Base-by-base conservation (phyloP, 1,140 invertebrate genomes). In the Caerostris darwini region DNA sequence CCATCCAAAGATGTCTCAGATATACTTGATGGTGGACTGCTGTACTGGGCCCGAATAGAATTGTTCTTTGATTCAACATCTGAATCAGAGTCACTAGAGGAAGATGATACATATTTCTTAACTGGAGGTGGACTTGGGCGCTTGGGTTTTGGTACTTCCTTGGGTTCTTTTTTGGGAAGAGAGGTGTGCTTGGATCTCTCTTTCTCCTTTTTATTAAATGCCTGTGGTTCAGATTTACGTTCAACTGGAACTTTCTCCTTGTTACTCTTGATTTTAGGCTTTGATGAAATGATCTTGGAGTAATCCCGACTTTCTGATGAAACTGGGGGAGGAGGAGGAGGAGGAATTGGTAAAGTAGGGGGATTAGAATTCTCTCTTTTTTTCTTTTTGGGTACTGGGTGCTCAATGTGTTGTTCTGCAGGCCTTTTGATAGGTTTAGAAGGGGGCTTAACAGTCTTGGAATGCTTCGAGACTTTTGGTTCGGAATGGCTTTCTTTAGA, bases 21-120 rank as follows among this genome's bases (percentile, higher is more conserved):
- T 10, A 94, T 94, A 34, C 92, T 94, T 8, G 92, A 94, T 10
- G 92, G 81, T 3, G 92, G 85, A 53, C 92, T 93, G 69, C 92
- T 94, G 50, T 94, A 94, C 53, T 88, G 85, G 10, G 85, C 85
- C 5, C 71, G 64, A 6, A 85, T 53, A 54, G 54, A 88, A 17
- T 3, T 57, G 58, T 64, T 88, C 14, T 81, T 77, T 2, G 85
- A 87, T 1, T 87, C 77, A 3, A 17, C 50, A 89, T 88, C 85
- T 53, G 64, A 71, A 14, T 89, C 69, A 7, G 85, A 87, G 82
- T 94, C 85, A 10, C 54, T 59, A 12, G 85, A 88, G 3, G 34
- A 53, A 3, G 83, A 57, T 58, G 89, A 12, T 19, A 59, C 54
- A 57, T 69, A 17, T 56, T 71, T 57, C 17, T 90, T n/a, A 6